Conservation (phyloP, 2,888 invertebrate genomes). For the Drosophila neotestacea region DNA sequence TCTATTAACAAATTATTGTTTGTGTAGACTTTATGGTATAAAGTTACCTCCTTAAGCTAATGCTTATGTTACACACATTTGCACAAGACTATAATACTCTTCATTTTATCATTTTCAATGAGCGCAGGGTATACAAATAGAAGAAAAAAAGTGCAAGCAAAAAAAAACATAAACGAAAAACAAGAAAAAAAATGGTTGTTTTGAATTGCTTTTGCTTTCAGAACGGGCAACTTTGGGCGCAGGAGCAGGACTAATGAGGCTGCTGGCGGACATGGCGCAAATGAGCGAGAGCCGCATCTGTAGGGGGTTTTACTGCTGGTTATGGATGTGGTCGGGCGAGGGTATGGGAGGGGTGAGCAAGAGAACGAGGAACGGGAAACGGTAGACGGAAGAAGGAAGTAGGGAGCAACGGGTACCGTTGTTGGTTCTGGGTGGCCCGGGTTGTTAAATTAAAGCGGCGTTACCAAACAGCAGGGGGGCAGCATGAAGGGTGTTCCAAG, state of each 20-base stretch:
- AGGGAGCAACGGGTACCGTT: conserved; percentile 18
- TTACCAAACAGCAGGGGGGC: conserved; percentile 25
- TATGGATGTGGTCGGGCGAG: not conserved
- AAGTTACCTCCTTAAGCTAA: no score
- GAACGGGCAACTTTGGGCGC: conserved; percentile 56
- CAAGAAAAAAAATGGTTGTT: conserved; percentile 52
- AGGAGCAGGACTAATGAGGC: conserved; percentile 66
- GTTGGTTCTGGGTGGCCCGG: conserved; percentile 6
- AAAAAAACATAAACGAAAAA: conserved; percentile 15
- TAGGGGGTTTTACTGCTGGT: conserved; percentile 3
- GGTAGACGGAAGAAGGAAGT: no score
- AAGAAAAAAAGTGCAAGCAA: conserved; percentile 6
- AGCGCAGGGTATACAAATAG: not conserved
- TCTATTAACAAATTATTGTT: no score
- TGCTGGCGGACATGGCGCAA: conserved; percentile 59
- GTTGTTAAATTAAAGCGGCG: conserved; percentile 57
- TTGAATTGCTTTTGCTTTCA: conserved; percentile 62
- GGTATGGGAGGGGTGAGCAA: not conserved
- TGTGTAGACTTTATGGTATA: no score
- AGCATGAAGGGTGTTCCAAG: not conserved
- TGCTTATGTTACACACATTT: no score
- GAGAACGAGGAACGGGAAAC: not conserved
- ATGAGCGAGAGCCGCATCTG: conserved; percentile 47
- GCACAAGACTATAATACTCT: no score
- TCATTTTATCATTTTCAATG: no score